Conservation (phyloP, 2,797 vertebrate genomes). For the Sciurus vulgaris region DNA sequence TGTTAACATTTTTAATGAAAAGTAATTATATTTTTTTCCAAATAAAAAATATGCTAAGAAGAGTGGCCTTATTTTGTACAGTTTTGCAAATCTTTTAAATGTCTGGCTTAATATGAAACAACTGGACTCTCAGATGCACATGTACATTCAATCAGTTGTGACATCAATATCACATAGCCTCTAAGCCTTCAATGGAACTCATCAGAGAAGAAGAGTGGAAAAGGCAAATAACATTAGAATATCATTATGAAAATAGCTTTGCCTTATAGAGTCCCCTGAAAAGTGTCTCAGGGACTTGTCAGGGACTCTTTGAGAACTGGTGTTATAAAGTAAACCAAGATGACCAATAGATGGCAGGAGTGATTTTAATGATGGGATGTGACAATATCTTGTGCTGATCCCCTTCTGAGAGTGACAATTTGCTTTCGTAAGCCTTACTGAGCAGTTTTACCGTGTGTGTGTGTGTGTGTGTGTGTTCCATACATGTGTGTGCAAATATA, state of each 20-base stretch:
- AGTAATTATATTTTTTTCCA: neutral
- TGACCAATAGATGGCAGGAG: neutral
- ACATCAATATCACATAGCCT: neutral
- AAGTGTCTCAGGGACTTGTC: neutral
- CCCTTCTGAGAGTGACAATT: neutral
- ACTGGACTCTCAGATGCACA: neutral
- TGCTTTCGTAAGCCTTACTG: neutral
- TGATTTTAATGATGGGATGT: neutral
- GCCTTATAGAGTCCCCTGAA: neutral
- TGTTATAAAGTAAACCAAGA: conserved; percentile 11
- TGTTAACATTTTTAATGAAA: conserved; percentile 25
- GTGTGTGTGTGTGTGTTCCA: neutral
- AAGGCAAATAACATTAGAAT: neutral
- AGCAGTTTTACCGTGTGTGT: neutral
- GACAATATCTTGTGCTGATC: neutral
- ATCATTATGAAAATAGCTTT: neutral
- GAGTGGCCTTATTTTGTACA: neutral
- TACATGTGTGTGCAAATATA: no score
- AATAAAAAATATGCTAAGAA: neutral
- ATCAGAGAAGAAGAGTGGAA: neutral
- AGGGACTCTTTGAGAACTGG: neutral
- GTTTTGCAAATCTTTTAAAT: conserved; percentile 30
- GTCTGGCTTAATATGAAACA: neutral
- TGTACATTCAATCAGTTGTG: neutral
- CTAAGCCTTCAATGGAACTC: neutral